Conservation (phyloP, 2,888 invertebrate genomes). For the Smittia aterrima region DNA sequence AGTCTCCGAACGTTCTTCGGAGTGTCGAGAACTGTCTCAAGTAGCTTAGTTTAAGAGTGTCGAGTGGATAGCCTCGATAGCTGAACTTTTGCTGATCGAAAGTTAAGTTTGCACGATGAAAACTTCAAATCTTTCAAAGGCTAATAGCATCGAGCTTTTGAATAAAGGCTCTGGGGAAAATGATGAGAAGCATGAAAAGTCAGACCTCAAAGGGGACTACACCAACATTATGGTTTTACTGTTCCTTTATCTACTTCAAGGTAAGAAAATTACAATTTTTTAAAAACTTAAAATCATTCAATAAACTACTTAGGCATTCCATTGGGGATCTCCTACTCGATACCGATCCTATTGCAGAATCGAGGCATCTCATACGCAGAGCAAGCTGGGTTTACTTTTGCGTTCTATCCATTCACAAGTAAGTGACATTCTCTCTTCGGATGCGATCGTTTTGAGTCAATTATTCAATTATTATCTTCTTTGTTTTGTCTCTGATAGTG, state of each 20-base stretch:
- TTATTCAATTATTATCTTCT: not conserved
- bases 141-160: too few relatives aligned
- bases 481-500: conserved; percentile 60
- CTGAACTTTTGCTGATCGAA: too few relatives aligned
- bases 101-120: too few relatives aligned
- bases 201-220: conserved; percentile 69
- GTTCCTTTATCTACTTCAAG: conserved; percentile 88
- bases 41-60: too few relatives aligned
- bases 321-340: conserved; percentile 86
- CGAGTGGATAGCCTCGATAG: too few relatives aligned
- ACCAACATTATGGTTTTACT: conserved; percentile 81
- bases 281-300: not conserved
- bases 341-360: conserved; percentile 94
- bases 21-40: too few relatives aligned
- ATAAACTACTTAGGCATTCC: conserved; percentile 71
- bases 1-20: too few relatives aligned
- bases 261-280: not conserved
- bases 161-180: too few relatives aligned
- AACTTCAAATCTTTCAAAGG: too few relatives aligned
- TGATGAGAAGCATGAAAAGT: conserved; percentile 33
- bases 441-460: not conserved
- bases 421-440: conserved; percentile 79
- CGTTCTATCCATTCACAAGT: conserved; percentile 62
- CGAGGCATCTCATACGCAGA: conserved; percentile 90
- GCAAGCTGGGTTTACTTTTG: conserved; percentile 69